Evolutionary conservation across 2,797 vertebrate genomes (phyloP).

Genomic region (Acestrorhynchus altus): DNA sequence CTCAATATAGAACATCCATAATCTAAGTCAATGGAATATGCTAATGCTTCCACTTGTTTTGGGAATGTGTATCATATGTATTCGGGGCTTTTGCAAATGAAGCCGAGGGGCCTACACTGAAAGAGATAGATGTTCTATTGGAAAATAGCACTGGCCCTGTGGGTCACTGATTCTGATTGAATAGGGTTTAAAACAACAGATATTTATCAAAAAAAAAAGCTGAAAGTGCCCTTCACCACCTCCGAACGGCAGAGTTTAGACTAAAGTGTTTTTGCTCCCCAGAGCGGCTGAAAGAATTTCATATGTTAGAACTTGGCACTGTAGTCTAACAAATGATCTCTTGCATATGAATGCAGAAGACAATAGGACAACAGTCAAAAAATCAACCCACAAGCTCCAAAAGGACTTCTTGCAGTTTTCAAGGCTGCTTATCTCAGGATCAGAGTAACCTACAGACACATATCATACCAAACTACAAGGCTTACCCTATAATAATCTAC

Average conservation of each 20-base stretch:
- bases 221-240: not conserved
- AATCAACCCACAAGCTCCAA: too few relatives aligned
- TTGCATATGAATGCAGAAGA: not conserved
- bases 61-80: not conserved
- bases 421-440: too few relatives aligned
- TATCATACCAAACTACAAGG: too few relatives aligned
- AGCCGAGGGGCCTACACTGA: not conserved
- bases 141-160: not conserved
- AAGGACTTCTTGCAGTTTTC: too few relatives aligned
- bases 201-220: conserved; percentile 20
- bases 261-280: not conserved
- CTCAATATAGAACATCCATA: not conserved
- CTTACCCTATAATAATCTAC: too few relatives aligned
- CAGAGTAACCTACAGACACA: too few relatives aligned
- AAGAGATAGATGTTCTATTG: not conserved
- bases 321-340: not conserved
- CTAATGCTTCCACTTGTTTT: not conserved
- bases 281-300: not conserved
- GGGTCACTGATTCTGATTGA: conserved; percentile 11
- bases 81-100: not conserved
- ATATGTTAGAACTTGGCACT: not conserved
- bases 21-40: not conserved
- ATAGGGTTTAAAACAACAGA: conserved; percentile 18
- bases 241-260: not conserved
- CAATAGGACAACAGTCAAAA: not conserved